Evolutionary conservation across 2,797 vertebrate genomes (phyloP).

Genomic region (Adrianichthys oophorus): DNA sequence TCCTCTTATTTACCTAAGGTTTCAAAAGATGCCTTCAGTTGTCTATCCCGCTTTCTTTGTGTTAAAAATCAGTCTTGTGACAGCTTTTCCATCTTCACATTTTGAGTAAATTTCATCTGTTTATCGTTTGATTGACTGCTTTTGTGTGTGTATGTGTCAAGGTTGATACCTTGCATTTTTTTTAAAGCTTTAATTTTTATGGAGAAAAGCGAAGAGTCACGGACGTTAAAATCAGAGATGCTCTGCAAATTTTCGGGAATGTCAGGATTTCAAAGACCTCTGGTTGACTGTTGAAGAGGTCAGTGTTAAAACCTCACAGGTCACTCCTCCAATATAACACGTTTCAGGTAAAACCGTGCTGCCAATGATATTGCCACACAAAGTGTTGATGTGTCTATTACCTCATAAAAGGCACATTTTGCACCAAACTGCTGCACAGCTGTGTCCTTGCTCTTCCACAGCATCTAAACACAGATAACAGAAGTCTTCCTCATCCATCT

Average conservation of each 20-base stretch:
- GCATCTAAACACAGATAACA: constrained; percentile 31
- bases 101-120: constrained; percentile 66
- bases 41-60: constrained; percentile 62
- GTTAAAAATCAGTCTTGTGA: constrained; percentile 61
- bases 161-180: constrained; percentile 42
- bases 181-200: background rate
- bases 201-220: constrained; percentile 41
- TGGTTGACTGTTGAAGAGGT: constrained; percentile 29
- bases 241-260: constrained; percentile 15
- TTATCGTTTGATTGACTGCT: constrained; percentile 65
- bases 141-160: constrained; percentile 30
- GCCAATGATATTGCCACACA: background rate
- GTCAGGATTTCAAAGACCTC: constrained; percentile 18
- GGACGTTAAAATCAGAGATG: constrained; percentile 21
- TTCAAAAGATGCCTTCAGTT: constrained; percentile 74
- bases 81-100: constrained; percentile 59
- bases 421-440: constrained; percentile 49
- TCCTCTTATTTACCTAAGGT: constrained; percentile 75
- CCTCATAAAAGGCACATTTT: constrained; percentile 30
- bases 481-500: constrained; percentile 46
- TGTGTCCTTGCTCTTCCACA: constrained; percentile 13
- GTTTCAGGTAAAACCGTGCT: background rate
- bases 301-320: constrained; percentile 31
- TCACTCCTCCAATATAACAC: background rate
- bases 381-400: constrained; percentile 31